These are phyloP conservation scores for Xyliphius kryptos DNA, from an alignment of 2,113 vertebrate species.

Conservation along the genomic window DNA sequence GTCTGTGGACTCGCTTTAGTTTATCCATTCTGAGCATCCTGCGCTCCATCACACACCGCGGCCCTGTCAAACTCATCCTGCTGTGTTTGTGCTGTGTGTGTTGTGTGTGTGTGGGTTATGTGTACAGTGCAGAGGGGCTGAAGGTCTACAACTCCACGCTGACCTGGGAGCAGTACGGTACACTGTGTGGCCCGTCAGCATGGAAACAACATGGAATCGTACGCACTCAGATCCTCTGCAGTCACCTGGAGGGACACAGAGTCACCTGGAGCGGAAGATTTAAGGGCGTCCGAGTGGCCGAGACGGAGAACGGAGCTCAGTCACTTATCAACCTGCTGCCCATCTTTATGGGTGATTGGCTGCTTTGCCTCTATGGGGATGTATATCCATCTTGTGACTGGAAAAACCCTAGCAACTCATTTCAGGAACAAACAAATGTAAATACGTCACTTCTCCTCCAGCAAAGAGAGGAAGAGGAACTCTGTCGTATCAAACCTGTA, in stretches of 20 bases:
- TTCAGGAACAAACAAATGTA: neutral
- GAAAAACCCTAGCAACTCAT: constrained; percentile 48
- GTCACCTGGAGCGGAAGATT: constrained; percentile 89
- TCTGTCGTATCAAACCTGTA: constrained; percentile 82
- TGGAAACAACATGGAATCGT: constrained; percentile 90
- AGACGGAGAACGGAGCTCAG: constrained; percentile 91
- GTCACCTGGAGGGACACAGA: constrained; percentile 88
- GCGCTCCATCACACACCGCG: constrained; percentile 74
- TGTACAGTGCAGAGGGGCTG: constrained; percentile 86
- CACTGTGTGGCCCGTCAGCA: constrained; percentile 77
- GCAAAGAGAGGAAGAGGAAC: constrained; percentile 73
- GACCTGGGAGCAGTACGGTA: constrained; percentile 82
- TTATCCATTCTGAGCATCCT: constrained; percentile 71
- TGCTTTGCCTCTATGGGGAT: constrained; percentile 91
- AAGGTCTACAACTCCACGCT: constrained; percentile 94
- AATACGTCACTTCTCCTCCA: constrained; percentile 37
- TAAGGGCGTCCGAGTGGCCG: constrained; percentile 79
- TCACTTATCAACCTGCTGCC: constrained; percentile 87
- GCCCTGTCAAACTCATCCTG: constrained; percentile 87
- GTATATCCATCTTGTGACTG: constrained; percentile 78
- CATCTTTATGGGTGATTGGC: constrained; percentile 79
- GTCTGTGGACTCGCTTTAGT: constrained; percentile 80
- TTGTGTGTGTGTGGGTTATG: constrained; percentile 83
- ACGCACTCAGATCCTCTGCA: constrained; percentile 86
- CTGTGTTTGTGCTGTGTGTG: constrained; percentile 82